Evolutionary conservation across 2,888 invertebrate species (phyloP), one percentile per base, ranked within the genome.

Genomic region (Epirrhoe alternata): DNA sequence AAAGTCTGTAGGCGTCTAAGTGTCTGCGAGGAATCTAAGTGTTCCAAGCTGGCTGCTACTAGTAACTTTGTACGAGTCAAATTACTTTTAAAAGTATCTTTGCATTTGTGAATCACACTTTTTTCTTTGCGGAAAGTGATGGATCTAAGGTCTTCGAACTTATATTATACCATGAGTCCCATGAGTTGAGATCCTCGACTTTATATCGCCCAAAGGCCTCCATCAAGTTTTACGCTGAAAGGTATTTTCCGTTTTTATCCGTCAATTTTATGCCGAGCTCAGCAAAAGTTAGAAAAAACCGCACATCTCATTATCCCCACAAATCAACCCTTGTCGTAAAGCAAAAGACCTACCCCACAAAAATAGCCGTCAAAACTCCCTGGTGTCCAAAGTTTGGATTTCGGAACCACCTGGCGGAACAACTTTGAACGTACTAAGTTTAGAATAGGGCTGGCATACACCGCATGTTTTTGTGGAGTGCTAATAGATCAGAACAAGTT

Each of bases 351-450:
- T 59, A 66, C 63, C 66, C 67, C 70, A 69, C 70, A 74, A 74
- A 73, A 74, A 69, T 70, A 59, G 68, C 54, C 69, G 69, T 70
- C 74, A 69, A 70, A 74, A 72, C 72, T 70, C 72, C 51, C 64
- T 65, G 64, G 64, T 64, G 47, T 59, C 63, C 50, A 62, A 72
- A 74, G 61, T 74, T 75, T 65, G 31, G 61, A 68, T 71, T 71
- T 71, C 68, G 57, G 51, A 55, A 70, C 67, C 75, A 74, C 75
- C 75, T 75, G 75, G 70, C 73, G 69, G 70, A 60, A 24, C 14
- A 62, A 62, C 62, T 62, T 56, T 54, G 8, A 12, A 12, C 31
- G 35, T 33, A 35, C 54, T 33, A 65, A 65, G 58, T 58, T 58
- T 31, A 2, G 49, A 51, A 16, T 47, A 16, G 47, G 47, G 64